phyloP scores from a whole-genome alignment of 2,113 vertebrate genomes.

The Nesogale talazaci region DNA sequence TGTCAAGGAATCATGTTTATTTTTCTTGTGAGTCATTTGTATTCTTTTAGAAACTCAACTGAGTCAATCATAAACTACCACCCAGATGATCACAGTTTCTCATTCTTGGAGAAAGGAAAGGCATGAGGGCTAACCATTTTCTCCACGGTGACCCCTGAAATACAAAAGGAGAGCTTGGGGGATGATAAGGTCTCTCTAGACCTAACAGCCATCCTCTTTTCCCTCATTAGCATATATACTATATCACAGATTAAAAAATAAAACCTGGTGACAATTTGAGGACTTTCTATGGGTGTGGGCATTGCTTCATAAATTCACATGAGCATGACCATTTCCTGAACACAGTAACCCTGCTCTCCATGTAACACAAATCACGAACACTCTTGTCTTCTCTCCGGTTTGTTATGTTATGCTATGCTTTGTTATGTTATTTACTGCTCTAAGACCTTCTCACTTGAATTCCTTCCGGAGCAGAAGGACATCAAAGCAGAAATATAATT shows the following conservation, averaged over 20 bases:
- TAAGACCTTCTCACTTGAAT: neutral
- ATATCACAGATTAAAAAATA: neutral
- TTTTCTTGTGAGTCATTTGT: constrained; percentile 33
- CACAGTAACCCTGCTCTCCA: neutral
- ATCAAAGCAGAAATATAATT: constrained; percentile 10
- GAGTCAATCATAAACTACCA: neutral
- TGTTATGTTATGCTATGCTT: neutral
- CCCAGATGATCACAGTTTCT: neutral
- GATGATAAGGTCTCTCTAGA: neutral
- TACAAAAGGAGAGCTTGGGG: neutral
- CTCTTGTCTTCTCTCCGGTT: neutral
- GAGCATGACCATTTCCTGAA: constrained; percentile 43
- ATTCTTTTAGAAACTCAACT: constrained; percentile 30
- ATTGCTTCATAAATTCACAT: constrained; percentile 13
- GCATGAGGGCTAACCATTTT: neutral
- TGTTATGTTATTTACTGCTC: neutral
- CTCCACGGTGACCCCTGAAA: neutral
- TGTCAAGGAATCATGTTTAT: neutral
- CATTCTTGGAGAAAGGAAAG: constrained; percentile 17
- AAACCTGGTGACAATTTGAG: neutral
- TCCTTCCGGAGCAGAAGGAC: neutral
- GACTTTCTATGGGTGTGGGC: neutral
- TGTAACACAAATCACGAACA: neutral
- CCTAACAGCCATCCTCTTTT: neutral
- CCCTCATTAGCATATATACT: no score